These are phyloP conservation scores for Sericinus montela DNA, from an alignment of 2,888 invertebrate genomes.

Conservation along the genomic window DNA sequence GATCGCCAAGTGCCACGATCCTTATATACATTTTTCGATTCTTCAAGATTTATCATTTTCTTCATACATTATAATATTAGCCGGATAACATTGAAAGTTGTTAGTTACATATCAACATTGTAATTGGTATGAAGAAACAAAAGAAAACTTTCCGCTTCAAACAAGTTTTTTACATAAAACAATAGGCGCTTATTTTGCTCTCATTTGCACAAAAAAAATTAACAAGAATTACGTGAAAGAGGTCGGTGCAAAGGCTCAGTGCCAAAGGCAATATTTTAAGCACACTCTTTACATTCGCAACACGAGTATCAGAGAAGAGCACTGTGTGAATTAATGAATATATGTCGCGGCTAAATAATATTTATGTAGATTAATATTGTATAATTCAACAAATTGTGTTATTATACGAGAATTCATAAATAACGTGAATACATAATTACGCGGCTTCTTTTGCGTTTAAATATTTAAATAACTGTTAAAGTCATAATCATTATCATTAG, in stretches of 20 bases:
- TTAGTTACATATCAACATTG: neutral
- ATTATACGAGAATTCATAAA: too few relatives aligned
- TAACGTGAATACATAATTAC: too few relatives aligned
- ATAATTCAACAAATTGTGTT: too few relatives aligned
- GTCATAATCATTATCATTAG: too few relatives aligned
- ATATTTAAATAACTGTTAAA: too few relatives aligned
- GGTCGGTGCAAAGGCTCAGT: slow-evolving; percentile 12
- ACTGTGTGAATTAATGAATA: slow-evolving; percentile 14
- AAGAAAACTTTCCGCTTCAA: slow-evolving; percentile 5
- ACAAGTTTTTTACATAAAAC: slow-evolving; percentile 4
- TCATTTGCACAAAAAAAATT: slow-evolving; percentile 14
- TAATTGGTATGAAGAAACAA: slow-evolving; percentile 1
- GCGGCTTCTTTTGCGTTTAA: too few relatives aligned
- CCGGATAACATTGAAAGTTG: too few relatives aligned
- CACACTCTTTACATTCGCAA: slow-evolving; percentile 12
- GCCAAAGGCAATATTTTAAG: slow-evolving; percentile 16
- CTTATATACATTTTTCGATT: too few relatives aligned
- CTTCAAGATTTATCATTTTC: too few relatives aligned
- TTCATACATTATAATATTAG: too few relatives aligned
- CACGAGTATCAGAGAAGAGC: slow-evolving; percentile 9
- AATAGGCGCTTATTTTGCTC: slow-evolving; percentile 14
- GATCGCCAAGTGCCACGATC: too few relatives aligned
- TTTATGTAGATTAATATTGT: too few relatives aligned
- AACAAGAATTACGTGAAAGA: slow-evolving; percentile 16
- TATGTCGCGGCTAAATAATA: neutral